Evolutionary conservation across 2,113 vertebrate species (phyloP).

Genomic region (Empidonax traillii): DNA sequence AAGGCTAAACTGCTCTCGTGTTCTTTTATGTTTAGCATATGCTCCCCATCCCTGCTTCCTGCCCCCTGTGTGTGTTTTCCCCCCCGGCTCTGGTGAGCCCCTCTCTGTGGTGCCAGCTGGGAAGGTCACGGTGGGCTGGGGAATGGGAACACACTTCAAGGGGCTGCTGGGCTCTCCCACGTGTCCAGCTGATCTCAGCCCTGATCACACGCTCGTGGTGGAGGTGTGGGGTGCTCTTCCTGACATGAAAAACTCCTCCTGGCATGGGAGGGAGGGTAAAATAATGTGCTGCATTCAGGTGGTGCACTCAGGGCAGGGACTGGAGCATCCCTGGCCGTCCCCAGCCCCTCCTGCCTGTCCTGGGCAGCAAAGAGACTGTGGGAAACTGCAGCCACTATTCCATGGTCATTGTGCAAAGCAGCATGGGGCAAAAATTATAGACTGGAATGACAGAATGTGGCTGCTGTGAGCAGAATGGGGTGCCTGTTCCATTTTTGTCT

Average conservation of each 20-base stretch:
- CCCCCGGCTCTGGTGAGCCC: fast-evolving
- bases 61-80: fast-evolving
- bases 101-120: not conserved
- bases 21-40: conserved; percentile 46
- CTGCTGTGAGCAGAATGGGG: not conserved
- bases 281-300: fast-evolving
- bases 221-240: not conserved
- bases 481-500: not conserved
- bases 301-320: not conserved
- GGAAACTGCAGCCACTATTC: too few relatives aligned
- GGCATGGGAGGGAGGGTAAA: not conserved
- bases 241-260: not conserved
- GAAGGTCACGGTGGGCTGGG: fast-evolving
- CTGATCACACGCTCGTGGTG: fast-evolving
- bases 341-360: not conserved
- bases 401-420: not conserved
- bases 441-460: fast-evolving
- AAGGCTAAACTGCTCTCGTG: conserved; percentile 21
- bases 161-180: not conserved
- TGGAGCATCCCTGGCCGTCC: not conserved
- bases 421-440: fast-evolving
- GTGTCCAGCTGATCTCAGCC: fast-evolving
- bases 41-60: not conserved
- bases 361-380: not conserved
- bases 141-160: not conserved